Evolutionary conservation across 2,113 vertebrate species (phyloP), one percentile per base, ranked within the genome.

Genomic region (Nicator chloris): DNA sequence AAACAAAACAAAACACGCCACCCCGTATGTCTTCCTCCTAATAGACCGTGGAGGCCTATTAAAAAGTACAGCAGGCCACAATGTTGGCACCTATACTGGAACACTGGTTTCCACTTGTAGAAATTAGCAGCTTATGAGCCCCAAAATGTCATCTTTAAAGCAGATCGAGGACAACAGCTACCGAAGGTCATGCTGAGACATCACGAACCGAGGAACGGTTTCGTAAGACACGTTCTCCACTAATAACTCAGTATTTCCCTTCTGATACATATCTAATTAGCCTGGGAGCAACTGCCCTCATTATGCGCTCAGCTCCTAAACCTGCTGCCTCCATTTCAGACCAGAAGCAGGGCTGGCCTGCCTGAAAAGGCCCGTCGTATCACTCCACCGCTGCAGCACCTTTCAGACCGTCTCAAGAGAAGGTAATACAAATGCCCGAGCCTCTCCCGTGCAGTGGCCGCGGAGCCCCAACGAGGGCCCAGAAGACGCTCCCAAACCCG

Each of bases 351-450:
- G 49, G 40, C 84, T 45, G 9, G 1, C 42, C 17, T 2, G 17
- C 49, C 85, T 19, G 3, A 24, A 14, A 22, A 26, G 59, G 50
- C n/a, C 4, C 14, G 3, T 4, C 39, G 1, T 19, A 3, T 1
- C 60, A 6, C 10, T 1, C 47, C 33, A 26, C 20, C 51, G 28
- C 44, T 1, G 8, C 44, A 16, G 47, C 82, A 37, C 10, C 4
- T 2, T 2, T 4, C 7, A 30, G 28, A n/a, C 49, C 7, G 3
- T 4, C 22, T 20, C 23, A 23, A 7, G 9, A 12, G 4, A 27
- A 24, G 3, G 12, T 6, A 1, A 5, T 0, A 30, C 10, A 3
- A 15, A 10, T 0, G 5, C 3, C 82, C n/a, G 15, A 68, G 45
- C 19, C 53, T 15, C 5, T 7, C 15, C 51, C 14, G 4, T 1